Evolutionary conservation across 2,797 vertebrate genomes (phyloP), one percentile per base, ranked within the genome.

Genomic region (Ptychobarbus kaznakovi): DNA sequence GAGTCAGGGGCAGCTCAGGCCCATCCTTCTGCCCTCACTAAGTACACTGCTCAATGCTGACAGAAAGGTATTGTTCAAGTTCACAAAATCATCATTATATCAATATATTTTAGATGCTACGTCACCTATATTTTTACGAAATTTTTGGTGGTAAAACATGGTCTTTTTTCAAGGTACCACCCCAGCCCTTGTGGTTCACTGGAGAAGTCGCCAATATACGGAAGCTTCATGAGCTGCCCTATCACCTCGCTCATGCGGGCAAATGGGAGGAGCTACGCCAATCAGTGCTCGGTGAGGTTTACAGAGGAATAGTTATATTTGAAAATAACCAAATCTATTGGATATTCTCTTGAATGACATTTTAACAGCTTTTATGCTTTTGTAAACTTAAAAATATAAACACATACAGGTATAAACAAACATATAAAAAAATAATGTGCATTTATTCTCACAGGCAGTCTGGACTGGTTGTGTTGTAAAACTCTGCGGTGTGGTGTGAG

Each of bases 161-260:
- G 84, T 53, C 74, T 79, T 63, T 63, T 56, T 15, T 15, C n/a
- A 76, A 97, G 96, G 95, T 95, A 46, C 90, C 94, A 0, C 89
- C 94, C 18, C 97, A 98, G 92, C 96, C 96, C 0, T 89, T 97
- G 86, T 97, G 96, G 94, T 96, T 97, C 86, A 92, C 94, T 28
- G 91, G 92, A 15, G 90, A 92, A 0, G 83, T 92, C 28, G 94
- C 94, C 63, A 97, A 97, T 22, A 38, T 91, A 83, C 93, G 95
- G 89, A 97, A 97, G 91, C 88, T 97, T 18, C 93, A 93, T 46
- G 96, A 98, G 89, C 88, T 97, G 81, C 94, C 95, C 0, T 91
- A 93, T 88, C 95, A 97, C 86, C 92, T 97, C 81, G 91, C 96
- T 53, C 91, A 93, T 0, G 92, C 94, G 0, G 95, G 94, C 0